Percentiles rank a stretch among this genome's conserved stretches.
These are phyloP conservation scores for Morinoia aosen DNA, from an alignment of 2,888 invertebrate species.

Conservation along the genomic window DNA sequence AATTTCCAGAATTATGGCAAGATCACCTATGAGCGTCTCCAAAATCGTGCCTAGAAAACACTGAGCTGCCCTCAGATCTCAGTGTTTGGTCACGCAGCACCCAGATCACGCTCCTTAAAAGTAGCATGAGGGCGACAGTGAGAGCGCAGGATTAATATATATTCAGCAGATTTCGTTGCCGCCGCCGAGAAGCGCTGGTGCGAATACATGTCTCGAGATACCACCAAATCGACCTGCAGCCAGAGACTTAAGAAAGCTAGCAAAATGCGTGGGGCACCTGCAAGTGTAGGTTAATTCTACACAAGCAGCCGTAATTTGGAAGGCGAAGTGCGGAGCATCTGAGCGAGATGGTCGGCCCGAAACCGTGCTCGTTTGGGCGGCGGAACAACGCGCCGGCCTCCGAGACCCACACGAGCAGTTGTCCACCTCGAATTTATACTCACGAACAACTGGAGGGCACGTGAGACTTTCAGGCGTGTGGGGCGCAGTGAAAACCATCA, in stretches of 20 bases:
- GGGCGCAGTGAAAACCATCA: constrained; percentile 38
- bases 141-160: constrained; percentile 31
- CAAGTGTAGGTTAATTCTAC: constrained; percentile 9
- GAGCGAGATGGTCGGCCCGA: background rate
- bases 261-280: background rate
- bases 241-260: background rate
- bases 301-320: constrained; percentile 14
- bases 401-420: constrained; percentile 12
- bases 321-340: too few species aligned
- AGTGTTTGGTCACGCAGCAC: constrained; percentile 1
- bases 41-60: constrained; percentile 29
- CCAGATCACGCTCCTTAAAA: constrained; percentile 14
- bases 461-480: constrained; percentile 36
- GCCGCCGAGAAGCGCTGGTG: background rate
- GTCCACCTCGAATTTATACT: constrained; percentile 47
- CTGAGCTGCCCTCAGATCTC: constrained; percentile 20
- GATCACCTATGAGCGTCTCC: constrained; percentile 9
- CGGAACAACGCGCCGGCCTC: background rate
- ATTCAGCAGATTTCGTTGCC: constrained; percentile 31
- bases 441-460: constrained; percentile 32
- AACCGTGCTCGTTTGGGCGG: constrained; percentile 34
- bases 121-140: constrained; percentile 16
- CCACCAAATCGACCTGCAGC: background rate
- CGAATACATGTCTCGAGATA: constrained; percentile 21
- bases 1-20: background rate